phyloP scores from a whole-genome alignment of 2,113 vertebrate species.

The Thermophis baileyi region DNA sequence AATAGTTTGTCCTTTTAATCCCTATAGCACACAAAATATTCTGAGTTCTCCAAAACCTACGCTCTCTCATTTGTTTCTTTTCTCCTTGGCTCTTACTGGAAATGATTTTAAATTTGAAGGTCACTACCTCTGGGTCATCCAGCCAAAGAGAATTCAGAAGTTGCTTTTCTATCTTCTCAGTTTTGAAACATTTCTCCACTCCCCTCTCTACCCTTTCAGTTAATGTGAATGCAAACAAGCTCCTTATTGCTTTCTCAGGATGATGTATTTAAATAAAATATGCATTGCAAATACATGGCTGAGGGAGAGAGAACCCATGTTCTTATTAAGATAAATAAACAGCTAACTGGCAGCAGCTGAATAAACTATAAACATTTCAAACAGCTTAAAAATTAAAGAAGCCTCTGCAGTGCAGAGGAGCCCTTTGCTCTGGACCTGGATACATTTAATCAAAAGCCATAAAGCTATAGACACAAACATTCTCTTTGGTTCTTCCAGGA shows the following conservation, averaged over 20 bases:
- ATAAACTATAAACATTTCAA: not conserved
- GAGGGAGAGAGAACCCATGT: not conserved
- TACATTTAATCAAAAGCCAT: not conserved
- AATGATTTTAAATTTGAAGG: constrained; percentile 65
- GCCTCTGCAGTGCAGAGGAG: not conserved
- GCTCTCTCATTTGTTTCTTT: constrained; percentile 24
- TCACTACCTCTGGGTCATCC: constrained; percentile 27
- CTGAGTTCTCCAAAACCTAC: constrained; percentile 20
- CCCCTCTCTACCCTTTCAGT: constrained; percentile 28
- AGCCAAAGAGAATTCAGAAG: constrained; percentile 29
- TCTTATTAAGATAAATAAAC: not conserved
- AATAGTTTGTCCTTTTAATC: not conserved
- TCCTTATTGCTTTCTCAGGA: constrained; percentile 39
- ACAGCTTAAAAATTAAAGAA: not conserved
- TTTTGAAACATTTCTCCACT: constrained; percentile 33
- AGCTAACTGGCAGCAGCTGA: not conserved
- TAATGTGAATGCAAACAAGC: constrained; percentile 38
- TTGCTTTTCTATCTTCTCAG: constrained; percentile 34
- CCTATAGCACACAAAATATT: not conserved
- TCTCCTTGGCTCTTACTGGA: constrained; percentile 49
- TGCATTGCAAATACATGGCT: not conserved
- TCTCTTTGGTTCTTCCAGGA: not conserved
- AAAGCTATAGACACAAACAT: not conserved
- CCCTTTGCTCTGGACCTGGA: not conserved
- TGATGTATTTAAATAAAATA: constrained; percentile 31